These are phyloP conservation scores for Meloe dianella DNA, from an alignment of 2,888 invertebrate genomes.

Conservation along the genomic window DNA sequence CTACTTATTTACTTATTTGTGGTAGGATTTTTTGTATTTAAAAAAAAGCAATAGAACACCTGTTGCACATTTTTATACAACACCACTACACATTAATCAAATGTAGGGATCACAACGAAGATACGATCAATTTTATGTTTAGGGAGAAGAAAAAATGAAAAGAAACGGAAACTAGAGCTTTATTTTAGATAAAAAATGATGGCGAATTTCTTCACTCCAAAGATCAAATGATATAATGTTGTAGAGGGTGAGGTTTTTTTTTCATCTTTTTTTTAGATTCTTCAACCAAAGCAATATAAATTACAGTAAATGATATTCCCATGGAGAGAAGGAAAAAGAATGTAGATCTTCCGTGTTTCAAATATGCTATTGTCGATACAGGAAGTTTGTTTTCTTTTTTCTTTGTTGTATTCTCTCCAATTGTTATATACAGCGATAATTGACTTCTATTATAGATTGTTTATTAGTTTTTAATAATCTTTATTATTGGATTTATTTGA, in stretches of 20 bases:
- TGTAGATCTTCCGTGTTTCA: neutral
- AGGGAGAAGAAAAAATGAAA: too few species aligned
- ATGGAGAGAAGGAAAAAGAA: neutral
- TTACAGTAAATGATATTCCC: conserved; percentile 2
- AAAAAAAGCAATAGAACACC: conserved; percentile 13
- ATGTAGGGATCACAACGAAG: conserved; percentile 23
- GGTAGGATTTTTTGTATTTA: neutral
- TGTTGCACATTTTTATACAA: conserved; percentile 22
- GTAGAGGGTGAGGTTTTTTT: conserved; percentile 11
- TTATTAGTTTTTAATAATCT: neutral
- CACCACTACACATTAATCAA: conserved; percentile 27
- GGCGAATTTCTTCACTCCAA: conserved; percentile 19
- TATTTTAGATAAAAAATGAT: conserved; percentile 25
- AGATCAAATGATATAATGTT: conserved; percentile 28
- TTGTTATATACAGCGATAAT: neutral
- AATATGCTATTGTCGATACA: neutral
- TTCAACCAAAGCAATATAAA: neutral
- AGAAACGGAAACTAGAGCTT: conserved; percentile 21
- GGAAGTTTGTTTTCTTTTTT: neutral
- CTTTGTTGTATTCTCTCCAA: too few species aligned
- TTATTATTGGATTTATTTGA: neutral
- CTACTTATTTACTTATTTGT: neutral
- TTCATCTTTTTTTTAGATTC: neutral
- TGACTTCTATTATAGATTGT: neutral
- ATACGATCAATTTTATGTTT: conserved; percentile 22